Conservation (phyloP, 2,113 vertebrate genomes). For the Lepisosteus osseus region DNA sequence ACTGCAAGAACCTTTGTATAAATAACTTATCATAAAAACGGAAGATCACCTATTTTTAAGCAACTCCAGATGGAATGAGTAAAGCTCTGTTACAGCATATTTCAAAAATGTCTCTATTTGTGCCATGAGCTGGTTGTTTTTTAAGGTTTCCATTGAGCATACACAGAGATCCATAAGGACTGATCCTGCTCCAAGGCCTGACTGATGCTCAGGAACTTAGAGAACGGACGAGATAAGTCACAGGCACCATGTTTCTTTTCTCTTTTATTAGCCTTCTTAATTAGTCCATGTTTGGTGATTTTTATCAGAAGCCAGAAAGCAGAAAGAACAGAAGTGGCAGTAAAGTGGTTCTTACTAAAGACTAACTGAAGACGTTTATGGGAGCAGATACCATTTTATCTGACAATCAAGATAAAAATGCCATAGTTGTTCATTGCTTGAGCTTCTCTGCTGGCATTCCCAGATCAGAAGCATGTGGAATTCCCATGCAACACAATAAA, state of each 20-base stretch:
- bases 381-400: conserved; percentile 81
- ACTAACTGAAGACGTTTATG: conserved; percentile 57
- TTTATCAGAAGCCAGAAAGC: conserved; percentile 82
- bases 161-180: conserved; percentile 53
- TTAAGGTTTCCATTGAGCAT: conserved; percentile 41
- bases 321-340: conserved; percentile 57
- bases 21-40: too few relatives aligned
- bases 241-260: conserved; percentile 67
- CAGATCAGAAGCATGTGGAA: conserved; percentile 72
- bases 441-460: conserved; percentile 66
- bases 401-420: conserved; percentile 87
- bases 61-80: too few relatives aligned
- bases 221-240: conserved; percentile 54
- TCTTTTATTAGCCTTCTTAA: conserved; percentile 83
- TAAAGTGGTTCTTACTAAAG: conserved; percentile 77
- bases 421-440: conserved; percentile 55
- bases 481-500: conserved; percentile 83
- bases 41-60: too few relatives aligned
- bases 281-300: conserved; percentile 74
- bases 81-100: too few relatives aligned
- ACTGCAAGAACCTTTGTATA: too few relatives aligned
- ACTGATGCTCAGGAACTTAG: conserved; percentile 21
- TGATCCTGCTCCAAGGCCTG: conserved; percentile 14
- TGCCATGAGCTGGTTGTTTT: too few relatives aligned
- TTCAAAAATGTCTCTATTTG: too few relatives aligned